Percentiles rank a stretch among this genome's conserved stretches.
phyloP scores from a whole-genome alignment of 2,797 vertebrate genomes.

The Decapterus maruadsi region DNA sequence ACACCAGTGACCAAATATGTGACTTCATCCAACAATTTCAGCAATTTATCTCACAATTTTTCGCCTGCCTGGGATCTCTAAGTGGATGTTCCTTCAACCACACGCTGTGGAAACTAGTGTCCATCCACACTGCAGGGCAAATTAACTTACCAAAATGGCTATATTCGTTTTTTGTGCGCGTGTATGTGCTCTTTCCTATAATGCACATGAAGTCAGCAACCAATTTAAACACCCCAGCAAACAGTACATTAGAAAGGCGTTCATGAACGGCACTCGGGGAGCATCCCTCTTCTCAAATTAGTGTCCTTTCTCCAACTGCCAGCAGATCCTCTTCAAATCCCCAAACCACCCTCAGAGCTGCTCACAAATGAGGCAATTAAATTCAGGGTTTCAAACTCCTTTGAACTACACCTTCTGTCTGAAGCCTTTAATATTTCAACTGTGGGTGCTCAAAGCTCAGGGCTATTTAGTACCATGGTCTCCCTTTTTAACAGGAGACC shows the following conservation, averaged over 20 bases:
- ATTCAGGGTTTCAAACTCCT: slow-evolving; percentile 67
- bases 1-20: slow-evolving; percentile 39
- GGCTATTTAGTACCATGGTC: slow-evolving; percentile 62
- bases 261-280: slow-evolving; percentile 27
- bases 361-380: slow-evolving; percentile 80
- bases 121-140: slow-evolving; percentile 16
- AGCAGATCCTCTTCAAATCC: slow-evolving; percentile 63
- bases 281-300: slow-evolving; percentile 51
- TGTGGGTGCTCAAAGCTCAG: slow-evolving; percentile 65
- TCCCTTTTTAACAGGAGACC: slow-evolving; percentile 66
- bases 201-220: slow-evolving; percentile 43
- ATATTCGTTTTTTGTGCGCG: slow-evolving; percentile 6
- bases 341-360: slow-evolving; percentile 53
- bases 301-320: slow-evolving; percentile 56
- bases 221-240: slow-evolving; percentile 43
- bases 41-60: slow-evolving; percentile 37
- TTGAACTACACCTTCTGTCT: slow-evolving; percentile 74
- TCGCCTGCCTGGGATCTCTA: slow-evolving; percentile 8
- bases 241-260: slow-evolving; percentile 40
- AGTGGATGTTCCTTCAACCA: slow-evolving; percentile 9
- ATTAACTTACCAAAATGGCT: slow-evolving; percentile 17
- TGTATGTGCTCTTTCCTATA: slow-evolving; percentile 13
- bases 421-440: slow-evolving; percentile 71
- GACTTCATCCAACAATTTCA: slow-evolving; percentile 42
- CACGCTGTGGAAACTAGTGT: slow-evolving; percentile 23